A percentile compares a stretch with the other conserved stretches of the same genome.
phyloP scores from a whole-genome alignment of 2,888 invertebrate genomes.

The Macrophya annulata region DNA sequence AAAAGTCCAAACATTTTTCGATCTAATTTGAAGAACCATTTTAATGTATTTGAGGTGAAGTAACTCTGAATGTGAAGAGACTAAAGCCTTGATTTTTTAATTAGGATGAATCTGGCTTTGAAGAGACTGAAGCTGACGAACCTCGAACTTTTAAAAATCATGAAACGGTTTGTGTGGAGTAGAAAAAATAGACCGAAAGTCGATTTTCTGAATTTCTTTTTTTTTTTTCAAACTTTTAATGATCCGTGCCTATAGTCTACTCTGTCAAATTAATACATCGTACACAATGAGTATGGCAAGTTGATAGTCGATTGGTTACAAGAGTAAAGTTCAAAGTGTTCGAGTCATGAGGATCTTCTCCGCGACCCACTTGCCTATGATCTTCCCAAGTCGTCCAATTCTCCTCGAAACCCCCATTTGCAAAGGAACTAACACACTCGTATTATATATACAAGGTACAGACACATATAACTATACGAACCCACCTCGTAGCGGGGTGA shows the following conservation, averaged over 20 bases:
- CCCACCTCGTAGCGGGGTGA: neutral
- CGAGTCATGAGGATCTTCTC: neutral
- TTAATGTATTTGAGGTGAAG: neutral
- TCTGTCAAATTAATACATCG: neutral
- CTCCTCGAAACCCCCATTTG: constrained; percentile 10
- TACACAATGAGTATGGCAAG: neutral
- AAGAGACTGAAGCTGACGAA: neutral
- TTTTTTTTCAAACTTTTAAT: neutral
- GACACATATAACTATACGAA: neutral
- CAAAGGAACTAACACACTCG: neutral
- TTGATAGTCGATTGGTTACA: neutral
- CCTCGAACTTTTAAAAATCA: neutral
- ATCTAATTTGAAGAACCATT: neutral
- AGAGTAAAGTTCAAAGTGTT: constrained; percentile 27
- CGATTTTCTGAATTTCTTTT: neutral
- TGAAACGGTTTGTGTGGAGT: neutral
- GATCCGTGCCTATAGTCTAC: neutral
- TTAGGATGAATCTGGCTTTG: too few species aligned
- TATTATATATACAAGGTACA: neutral
- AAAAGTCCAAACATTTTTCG: neutral
- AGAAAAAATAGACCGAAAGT: neutral
- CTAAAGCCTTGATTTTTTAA: neutral
- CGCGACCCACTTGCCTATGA: constrained; percentile 20
- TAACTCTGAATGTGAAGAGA: neutral
- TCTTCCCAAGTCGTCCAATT: constrained; percentile 16